A percentile compares a stretch with the other conserved stretches of the same genome.
Evolutionary conservation across 2,113 vertebrate species (phyloP).

Genomic region (Oenanthe oenanthe): DNA sequence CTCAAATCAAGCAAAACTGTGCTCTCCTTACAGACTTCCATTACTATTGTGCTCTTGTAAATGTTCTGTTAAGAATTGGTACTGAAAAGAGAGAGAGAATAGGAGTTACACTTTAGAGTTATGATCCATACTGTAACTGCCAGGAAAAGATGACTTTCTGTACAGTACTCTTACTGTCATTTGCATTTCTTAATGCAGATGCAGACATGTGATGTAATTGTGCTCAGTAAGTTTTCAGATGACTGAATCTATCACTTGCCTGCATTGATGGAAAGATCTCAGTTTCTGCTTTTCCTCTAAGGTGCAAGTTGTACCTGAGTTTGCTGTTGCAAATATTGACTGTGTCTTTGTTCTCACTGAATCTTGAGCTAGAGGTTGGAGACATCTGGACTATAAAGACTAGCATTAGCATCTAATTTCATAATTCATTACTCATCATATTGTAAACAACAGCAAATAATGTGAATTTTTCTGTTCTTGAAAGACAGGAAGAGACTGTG

Average conservation of each 20-base stretch:
- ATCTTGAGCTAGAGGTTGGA: neutral
- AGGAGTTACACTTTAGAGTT: neutral
- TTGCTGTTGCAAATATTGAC: neutral
- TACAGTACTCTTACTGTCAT: neutral
- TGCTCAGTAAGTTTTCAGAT: neutral
- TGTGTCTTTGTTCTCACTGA: neutral
- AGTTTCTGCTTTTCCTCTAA: neutral
- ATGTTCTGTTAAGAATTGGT: neutral
- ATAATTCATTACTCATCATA: neutral
- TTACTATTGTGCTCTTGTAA: neutral
- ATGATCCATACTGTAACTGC: neutral
- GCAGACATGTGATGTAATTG: neutral
- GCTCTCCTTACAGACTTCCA: neutral
- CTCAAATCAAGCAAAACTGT: neutral
- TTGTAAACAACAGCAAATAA: neutral
- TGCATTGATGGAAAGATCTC: neutral
- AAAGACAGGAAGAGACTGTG: neutral
- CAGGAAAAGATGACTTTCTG: neutral
- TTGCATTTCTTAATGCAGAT: neutral
- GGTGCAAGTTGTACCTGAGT: neutral
- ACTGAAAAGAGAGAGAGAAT: neutral
- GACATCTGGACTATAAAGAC: neutral
- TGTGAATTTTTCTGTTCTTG: neutral
- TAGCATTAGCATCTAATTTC: neutral
- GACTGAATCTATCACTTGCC: neutral